Conservation (phyloP, 1,140 invertebrate species). For the Melanaphis sacchari region DNA sequence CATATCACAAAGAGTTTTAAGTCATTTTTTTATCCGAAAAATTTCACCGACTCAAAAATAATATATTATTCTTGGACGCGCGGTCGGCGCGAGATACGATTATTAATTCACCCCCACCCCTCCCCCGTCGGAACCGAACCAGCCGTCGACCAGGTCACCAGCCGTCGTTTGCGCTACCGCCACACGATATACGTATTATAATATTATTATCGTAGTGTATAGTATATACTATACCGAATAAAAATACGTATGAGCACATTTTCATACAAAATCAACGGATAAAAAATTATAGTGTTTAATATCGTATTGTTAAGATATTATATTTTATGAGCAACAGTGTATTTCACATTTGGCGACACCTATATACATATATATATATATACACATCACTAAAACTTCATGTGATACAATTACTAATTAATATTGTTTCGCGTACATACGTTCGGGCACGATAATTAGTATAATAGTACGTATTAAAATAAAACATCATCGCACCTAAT, state of each 20-base stretch:
- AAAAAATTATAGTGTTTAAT: no score
- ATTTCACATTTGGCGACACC: no score
- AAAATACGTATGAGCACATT: neutral
- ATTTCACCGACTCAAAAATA: neutral
- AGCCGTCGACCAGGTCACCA: neutral
- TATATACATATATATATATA: no score
- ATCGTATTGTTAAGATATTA: no score
- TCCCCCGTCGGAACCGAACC: neutral
- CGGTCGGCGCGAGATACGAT: neutral
- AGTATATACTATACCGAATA: neutral
- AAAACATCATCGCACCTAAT: neutral
- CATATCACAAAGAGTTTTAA: constrained; percentile 24
- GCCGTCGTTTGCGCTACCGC: neutral
- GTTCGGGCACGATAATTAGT: neutral
- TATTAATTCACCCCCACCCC: neutral
- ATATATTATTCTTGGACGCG: constrained; percentile 19
- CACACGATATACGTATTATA: neutral
- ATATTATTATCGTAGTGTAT: neutral
- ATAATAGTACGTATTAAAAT: neutral
- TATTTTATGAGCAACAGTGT: no score
- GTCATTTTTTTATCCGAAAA: neutral
- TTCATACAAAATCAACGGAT: no score
- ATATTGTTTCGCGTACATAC: neutral
- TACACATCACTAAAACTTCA: no score
- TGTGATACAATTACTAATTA: no score